These are phyloP conservation scores for Porites rus DNA, from an alignment of 92 coral and sea anemone genomes.

Conservation along the genomic window DNA sequence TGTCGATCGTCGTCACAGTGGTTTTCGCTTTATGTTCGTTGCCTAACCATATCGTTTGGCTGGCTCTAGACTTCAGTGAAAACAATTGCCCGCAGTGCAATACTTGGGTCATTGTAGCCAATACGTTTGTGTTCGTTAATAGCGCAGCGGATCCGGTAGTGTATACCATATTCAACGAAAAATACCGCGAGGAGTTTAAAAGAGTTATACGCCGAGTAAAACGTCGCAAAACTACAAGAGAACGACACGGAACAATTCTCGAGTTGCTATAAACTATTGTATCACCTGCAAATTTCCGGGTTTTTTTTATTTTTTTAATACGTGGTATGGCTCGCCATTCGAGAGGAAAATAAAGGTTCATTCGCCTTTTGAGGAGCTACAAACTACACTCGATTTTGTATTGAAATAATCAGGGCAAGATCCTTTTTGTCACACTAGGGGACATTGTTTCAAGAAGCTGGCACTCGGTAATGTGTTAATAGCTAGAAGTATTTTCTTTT, in stretches of 20 bases:
- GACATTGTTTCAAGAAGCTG: too few species aligned
- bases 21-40: slow-evolving; percentile 79
- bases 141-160: slow-evolving; percentile 85
- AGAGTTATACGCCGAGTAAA: slow-evolving; percentile 24
- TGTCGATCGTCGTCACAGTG: slow-evolving; percentile 75
- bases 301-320: too few species aligned
- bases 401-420: too few species aligned
- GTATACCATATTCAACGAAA: slow-evolving; percentile 77
- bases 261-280: not conserved
- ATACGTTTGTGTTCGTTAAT: slow-evolving; percentile 75
- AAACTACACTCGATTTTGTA: too few species aligned
- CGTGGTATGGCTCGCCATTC: too few species aligned
- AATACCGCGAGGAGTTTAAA: slow-evolving; percentile 74
- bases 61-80: slow-evolving; percentile 69
- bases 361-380: too few species aligned
- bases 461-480: too few species aligned
- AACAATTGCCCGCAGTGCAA: slow-evolving; percentile 52
- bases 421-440: too few species aligned
- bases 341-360: too few species aligned
- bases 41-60: slow-evolving; percentile 83
- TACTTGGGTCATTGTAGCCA: slow-evolving; percentile 74
- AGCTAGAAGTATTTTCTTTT: too few species aligned
- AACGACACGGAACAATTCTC: not conserved
- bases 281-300: too few species aligned
- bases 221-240: not conserved